Evolutionary conservation across 2,888 invertebrate genomes (phyloP).

Genomic region (Sesamia inferens): DNA sequence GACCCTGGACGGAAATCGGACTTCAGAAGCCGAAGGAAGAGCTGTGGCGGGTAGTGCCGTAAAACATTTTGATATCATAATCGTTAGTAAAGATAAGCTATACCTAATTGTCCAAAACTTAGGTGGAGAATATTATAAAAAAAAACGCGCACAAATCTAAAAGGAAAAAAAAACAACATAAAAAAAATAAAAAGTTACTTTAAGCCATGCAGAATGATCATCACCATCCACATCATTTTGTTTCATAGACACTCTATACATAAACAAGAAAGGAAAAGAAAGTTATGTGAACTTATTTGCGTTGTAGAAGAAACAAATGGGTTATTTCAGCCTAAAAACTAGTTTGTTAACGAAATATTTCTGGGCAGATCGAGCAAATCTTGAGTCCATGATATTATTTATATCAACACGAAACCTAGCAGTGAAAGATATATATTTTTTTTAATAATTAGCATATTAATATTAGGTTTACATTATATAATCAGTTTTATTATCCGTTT

Average conservation of each 20-base stretch:
- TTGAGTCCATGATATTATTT: not conserved
- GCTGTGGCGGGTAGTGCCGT: constrained; percentile 36
- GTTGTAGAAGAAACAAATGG: not conserved
- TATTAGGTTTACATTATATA: not conserved
- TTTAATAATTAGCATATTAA: not conserved
- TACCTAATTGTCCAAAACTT: no score
- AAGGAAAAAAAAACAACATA: no score
- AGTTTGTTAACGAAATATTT: not conserved
- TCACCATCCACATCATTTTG: no score
- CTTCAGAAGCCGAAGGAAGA: constrained; percentile 38
- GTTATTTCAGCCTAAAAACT: not conserved
- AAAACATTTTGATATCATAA: constrained; percentile 14
- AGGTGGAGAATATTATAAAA: no score
- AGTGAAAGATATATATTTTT: not conserved
- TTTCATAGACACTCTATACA: no score
- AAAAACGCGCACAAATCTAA: no score
- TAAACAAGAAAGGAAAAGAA: not conserved
- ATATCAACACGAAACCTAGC: not conserved
- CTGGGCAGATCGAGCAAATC: not conserved
- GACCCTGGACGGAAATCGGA: constrained; percentile 68
- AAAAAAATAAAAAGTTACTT: no score
- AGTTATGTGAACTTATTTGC: not conserved
- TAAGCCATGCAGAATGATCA: no score
- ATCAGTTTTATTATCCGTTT: not conserved
- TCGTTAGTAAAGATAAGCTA: no score